These are phyloP conservation scores for Rhabdomys dilectus DNA, from an alignment of 2,113 vertebrate species.

Conservation along the genomic window DNA sequence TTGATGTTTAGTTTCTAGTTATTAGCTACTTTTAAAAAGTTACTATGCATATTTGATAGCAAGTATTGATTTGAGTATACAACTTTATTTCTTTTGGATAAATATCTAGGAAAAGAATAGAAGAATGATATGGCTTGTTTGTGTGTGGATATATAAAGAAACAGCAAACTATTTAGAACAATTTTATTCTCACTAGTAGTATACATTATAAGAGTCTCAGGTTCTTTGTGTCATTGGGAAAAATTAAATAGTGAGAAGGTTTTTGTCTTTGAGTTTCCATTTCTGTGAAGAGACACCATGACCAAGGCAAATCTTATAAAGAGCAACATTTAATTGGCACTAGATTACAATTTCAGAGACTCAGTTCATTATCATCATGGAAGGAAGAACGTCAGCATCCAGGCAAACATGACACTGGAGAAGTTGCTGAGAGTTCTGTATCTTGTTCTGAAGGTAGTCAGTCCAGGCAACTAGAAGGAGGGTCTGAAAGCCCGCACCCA, in stretches of 20 bases:
- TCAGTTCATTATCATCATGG: too few relatives aligned
- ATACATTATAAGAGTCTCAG: neutral
- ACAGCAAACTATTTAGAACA: neutral
- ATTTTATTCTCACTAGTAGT: neutral
- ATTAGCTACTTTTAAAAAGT: neutral
- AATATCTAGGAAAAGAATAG: neutral
- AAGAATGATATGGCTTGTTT: neutral
- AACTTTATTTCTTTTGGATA: neutral
- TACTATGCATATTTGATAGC: neutral
- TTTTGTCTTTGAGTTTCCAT: too few relatives aligned
- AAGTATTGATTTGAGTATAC: constrained; percentile 13
- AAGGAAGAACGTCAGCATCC: too few relatives aligned
- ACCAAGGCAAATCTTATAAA: too few relatives aligned
- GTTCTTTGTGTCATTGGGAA: neutral
- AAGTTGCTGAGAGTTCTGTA: too few relatives aligned
- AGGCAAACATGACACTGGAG: too few relatives aligned
- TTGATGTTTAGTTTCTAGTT: neutral
- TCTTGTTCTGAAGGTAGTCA: too few relatives aligned
- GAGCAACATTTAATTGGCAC: too few relatives aligned
- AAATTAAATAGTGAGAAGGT: neutral
- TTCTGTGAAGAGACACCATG: too few relatives aligned
- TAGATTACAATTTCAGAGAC: too few relatives aligned
- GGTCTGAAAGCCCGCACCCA: too few relatives aligned
- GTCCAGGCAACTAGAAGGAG: too few relatives aligned
- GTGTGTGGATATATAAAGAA: constrained; percentile 5